Evolutionary conservation across 1,140 invertebrate genomes (phyloP).

Genomic region (Bombus waltoni): DNA sequence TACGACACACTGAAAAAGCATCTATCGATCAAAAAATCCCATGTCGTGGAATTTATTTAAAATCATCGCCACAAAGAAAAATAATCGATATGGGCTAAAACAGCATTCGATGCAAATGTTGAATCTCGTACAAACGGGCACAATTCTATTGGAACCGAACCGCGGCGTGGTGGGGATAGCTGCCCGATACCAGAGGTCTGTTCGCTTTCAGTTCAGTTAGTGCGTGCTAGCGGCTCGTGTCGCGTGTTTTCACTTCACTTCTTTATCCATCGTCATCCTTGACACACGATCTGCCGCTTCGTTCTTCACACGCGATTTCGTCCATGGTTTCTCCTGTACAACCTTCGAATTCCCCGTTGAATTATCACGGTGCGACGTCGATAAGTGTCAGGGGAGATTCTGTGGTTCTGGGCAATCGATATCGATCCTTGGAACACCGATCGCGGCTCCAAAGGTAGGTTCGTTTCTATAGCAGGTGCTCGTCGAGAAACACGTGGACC

Average conservation of each 20-base stretch:
- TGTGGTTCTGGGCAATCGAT: too few relatives aligned
- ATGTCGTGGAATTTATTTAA: background rate
- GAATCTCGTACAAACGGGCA: background rate
- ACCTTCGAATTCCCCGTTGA: background rate
- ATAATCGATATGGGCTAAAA: background rate
- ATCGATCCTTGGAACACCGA: background rate
- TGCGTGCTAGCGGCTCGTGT: constrained; percentile 58
- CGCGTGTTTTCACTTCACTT: constrained; percentile 36
- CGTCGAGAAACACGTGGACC: constrained; percentile 35
- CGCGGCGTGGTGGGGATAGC: constrained; percentile 28
- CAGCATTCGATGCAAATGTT: background rate
- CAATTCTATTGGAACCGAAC: background rate
- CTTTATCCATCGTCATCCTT: constrained; percentile 15
- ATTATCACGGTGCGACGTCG: constrained; percentile 1
- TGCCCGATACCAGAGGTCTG: constrained; percentile 53
- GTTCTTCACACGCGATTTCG: background rate
- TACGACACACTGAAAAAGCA: background rate
- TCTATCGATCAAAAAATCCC: background rate
- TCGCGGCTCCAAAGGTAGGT: constrained; percentile 22
- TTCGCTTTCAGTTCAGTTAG: constrained; percentile 51
- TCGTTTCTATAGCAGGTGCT: background rate
- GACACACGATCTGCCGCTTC: background rate
- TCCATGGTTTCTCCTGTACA: background rate
- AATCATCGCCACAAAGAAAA: background rate
- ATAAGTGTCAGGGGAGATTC: background rate